Evolutionary conservation across 2,113 vertebrate genomes (phyloP), one percentile per base, ranked within the genome.

Genomic region (Girardinichthys multiradiatus): DNA sequence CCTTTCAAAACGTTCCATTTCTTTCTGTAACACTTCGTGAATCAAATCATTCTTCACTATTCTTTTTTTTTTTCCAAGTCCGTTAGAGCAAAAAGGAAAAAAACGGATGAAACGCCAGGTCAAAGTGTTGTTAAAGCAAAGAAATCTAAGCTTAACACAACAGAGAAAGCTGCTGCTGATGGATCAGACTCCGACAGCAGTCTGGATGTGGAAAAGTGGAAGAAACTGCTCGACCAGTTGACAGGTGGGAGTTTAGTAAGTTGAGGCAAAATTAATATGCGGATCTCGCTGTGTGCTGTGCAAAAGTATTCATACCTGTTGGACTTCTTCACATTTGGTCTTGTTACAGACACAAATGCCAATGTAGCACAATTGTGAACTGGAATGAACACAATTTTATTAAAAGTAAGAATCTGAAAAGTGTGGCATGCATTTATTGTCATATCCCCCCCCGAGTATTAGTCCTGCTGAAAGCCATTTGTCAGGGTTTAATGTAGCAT

Each of bases 161-260:
- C 30, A 64, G 57, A 19, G 31, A 64, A 64, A 13, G 67, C 5
- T 21, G 74, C 54, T 14, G 39, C 76, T 26, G 80, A 83, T 2
- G 81, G 89, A 61, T 94, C 93, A 0, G 94, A 94, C 82, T 94
- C 94, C 13, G 94, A 94, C 86, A 92, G 92, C 88, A 94, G 93
- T 79, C 87, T 95, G 78, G 94, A 95, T 31, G 70, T 93, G 1
- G 93, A 95, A 70, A 95, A 95, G 77, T 95, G 94, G 93, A 95
- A 84, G 82, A 91, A 72, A 29, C 57, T 89, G 57, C 37, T 82
- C 0, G n/a, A 82, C 30, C 33, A 92, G 48, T 78, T 93, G 67
- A 90, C 94, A 67, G 93, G 94, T 94, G 70, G 27, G 74, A 57
- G 12, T 4, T 54, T 54, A 54, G 19, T n/a, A 54, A 0, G 6